Evolutionary conservation across 2,113 vertebrate species (phyloP), one percentile per base, ranked within the genome.

Genomic region (Larimichthys polyactis): DNA sequence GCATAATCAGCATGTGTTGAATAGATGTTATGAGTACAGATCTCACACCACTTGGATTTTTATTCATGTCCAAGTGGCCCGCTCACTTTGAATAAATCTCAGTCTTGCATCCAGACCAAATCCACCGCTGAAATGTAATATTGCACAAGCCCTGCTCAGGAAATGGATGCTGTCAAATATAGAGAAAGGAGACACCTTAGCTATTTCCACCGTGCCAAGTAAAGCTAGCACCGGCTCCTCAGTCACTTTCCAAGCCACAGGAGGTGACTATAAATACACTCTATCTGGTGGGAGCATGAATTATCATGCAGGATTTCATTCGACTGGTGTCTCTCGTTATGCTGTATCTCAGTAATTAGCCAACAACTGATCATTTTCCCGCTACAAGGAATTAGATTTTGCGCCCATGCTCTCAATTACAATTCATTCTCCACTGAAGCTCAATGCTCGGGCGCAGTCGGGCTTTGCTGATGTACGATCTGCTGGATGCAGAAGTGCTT

Each of bases 91-190:
- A 78, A 75, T 54, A 72, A 17, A 58, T 29, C 24, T 4, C n/a
- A n/a, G n/a, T n/a, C n/a, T n/a, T n/a, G n/a, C n/a, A n/a, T n/a
- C n/a, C n/a, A 64, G 54, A 71, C 72, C 64, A 79, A 80, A 84
- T 78, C 52, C 15, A 19, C 68, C 59, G 60, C 15, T 66, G 58
- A 75, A 78, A 83, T 66, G 49, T n/a, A 75, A 87, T 64, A 71
- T 71, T 68, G 74, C 82, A 20, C 51, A 65, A 70, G 86, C 58
- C 60, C 59, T 63, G 71, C 75, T 81, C 73, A 57, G 68, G 71
- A 83, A 91, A 70, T 22, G 64, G 79, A 71, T 67, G 78, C 75
- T 63, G 83, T 89, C 83, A 92, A 82, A 92, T 84, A 87, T 79
- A 88, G 87, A 82, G 87, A 89, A 69, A 87, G 67, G 8, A 75